A percentile compares a stretch with the other conserved stretches of the same genome.
These are phyloP conservation scores for Hydractinia symbiolongicarpus DNA, from an alignment of 30 jellyfish, hydroid and myxozoan genomes.

Conservation along the genomic window DNA sequence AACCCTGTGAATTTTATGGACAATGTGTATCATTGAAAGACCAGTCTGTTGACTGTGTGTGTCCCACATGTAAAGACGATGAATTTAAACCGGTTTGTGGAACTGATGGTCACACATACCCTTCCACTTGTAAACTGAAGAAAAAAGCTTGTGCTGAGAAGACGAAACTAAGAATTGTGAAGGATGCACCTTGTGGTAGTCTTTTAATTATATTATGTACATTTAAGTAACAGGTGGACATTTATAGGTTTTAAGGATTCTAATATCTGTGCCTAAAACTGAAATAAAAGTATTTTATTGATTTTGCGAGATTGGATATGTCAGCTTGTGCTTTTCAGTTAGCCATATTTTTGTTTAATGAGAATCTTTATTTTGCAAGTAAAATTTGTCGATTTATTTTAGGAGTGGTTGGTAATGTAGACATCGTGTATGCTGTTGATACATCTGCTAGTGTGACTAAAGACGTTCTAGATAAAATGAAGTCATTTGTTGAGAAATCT, in stretches of 20 bases:
- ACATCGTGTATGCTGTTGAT: slow-evolving; percentile 39
- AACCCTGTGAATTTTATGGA: slow-evolving; percentile 36
- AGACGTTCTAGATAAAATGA: not conserved
- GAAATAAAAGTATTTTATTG: no score
- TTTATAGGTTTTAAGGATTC: no score
- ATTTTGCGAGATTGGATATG: no score
- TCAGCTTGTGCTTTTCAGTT: no score
- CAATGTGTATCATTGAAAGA: slow-evolving; percentile 42
- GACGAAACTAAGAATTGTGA: slow-evolving; percentile 18
- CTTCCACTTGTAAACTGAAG: slow-evolving; percentile 35
- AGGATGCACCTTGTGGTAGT: slow-evolving; percentile 54
- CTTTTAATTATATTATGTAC: not conserved
- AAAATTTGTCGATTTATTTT: not conserved
- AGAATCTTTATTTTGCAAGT: no score
- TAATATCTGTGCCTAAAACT: no score
- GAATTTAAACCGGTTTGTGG: slow-evolving; percentile 55
- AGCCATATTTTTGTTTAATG: no score
- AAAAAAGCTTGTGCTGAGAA: slow-evolving; percentile 31
- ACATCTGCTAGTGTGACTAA: slow-evolving; percentile 21
- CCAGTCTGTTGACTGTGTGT: slow-evolving; percentile 54
- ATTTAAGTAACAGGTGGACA: no score
- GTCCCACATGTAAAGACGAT: slow-evolving; percentile 51
- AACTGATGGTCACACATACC: slow-evolving; percentile 46
- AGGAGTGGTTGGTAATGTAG: slow-evolving; percentile 45
- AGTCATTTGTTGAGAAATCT: not conserved